Evolutionary conservation across 1,140 invertebrate genomes (phyloP).

Genomic region (Trissolcus basalis): DNA sequence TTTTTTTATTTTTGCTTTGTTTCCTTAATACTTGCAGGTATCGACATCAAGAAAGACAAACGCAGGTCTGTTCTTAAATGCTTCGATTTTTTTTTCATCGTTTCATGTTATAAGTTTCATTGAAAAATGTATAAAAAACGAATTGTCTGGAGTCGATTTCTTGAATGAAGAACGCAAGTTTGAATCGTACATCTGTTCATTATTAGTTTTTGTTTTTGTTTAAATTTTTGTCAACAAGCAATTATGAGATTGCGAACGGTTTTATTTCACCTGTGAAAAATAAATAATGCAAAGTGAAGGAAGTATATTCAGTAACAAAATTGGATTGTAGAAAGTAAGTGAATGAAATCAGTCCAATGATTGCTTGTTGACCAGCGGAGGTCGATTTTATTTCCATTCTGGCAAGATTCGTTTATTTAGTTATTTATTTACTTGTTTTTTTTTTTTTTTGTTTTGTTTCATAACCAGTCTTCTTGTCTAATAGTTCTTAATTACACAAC

Average conservation of each 20-base stretch:
- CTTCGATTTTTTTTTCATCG: constrained; percentile 27
- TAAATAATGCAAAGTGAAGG: no score
- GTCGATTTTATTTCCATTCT: constrained; percentile 31
- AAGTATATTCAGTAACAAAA: neutral
- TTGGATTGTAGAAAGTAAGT: neutral
- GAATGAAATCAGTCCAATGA: neutral
- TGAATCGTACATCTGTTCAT: neutral
- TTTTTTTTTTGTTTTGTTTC: constrained; percentile 43
- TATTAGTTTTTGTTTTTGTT: neutral
- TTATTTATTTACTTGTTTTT: constrained; percentile 8
- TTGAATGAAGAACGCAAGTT: constrained; percentile 42
- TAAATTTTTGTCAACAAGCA: no score
- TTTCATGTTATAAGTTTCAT: constrained; percentile 6
- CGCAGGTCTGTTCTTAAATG: constrained; percentile 45
- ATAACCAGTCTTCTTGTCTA: constrained; percentile 60
- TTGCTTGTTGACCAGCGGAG: neutral
- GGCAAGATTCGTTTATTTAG: constrained; percentile 45
- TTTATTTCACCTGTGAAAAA: no score
- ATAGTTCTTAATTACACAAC: constrained; percentile 60
- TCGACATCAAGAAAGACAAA: constrained; percentile 57
- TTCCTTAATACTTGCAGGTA: constrained; percentile 55
- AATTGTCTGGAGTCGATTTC: constrained; percentile 34
- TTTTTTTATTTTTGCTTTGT: constrained; percentile 13
- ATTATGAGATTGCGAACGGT: no score
- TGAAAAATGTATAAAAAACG: constrained; percentile 57